Evolutionary conservation across 2,888 invertebrate species (phyloP).

Genomic region (Disparrhopalites patrizii): DNA sequence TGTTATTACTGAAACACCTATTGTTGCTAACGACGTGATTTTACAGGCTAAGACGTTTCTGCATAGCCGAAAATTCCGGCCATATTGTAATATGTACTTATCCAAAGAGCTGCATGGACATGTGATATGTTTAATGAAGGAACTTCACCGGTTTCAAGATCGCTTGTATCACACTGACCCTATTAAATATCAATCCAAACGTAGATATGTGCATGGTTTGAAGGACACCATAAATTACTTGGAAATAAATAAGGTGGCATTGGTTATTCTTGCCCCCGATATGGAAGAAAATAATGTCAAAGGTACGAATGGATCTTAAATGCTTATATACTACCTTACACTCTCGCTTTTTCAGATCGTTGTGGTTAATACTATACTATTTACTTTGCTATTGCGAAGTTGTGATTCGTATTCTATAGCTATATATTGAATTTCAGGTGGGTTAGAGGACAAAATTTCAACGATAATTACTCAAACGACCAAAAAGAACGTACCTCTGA

Average conservation of each 20-base stretch:
- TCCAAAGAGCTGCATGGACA: constrained; percentile 57
- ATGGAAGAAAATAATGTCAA: constrained; percentile 57
- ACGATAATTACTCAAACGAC: constrained; percentile 56
- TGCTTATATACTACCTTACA: too few species aligned
- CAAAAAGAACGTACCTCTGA: constrained; percentile 57
- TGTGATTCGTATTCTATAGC: background rate
- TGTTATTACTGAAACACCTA: too few species aligned
- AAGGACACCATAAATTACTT: constrained; percentile 61
- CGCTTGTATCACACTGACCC: constrained; percentile 60
- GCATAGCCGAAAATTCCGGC: constrained; percentile 42
- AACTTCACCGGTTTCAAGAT: constrained; percentile 61
- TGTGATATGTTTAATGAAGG: constrained; percentile 55
- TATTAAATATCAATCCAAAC: constrained; percentile 58
- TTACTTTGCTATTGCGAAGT: constrained; percentile 8
- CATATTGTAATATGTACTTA: constrained; percentile 61
- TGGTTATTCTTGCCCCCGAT: constrained; percentile 63
- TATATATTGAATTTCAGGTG: constrained; percentile 56
- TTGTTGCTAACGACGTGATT: constrained; percentile 24
- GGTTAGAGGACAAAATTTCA: constrained; percentile 58
- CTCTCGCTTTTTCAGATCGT: too few species aligned
- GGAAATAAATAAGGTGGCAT: constrained; percentile 58
- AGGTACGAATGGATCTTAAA: constrained; percentile 52
- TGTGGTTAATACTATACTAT: too few species aligned
- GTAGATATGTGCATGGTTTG: constrained; percentile 61
- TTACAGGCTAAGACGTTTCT: constrained; percentile 32